Base-by-base conservation (phyloP, 2,888 invertebrate genomes). In the Drosophila tanythrix region DNA sequence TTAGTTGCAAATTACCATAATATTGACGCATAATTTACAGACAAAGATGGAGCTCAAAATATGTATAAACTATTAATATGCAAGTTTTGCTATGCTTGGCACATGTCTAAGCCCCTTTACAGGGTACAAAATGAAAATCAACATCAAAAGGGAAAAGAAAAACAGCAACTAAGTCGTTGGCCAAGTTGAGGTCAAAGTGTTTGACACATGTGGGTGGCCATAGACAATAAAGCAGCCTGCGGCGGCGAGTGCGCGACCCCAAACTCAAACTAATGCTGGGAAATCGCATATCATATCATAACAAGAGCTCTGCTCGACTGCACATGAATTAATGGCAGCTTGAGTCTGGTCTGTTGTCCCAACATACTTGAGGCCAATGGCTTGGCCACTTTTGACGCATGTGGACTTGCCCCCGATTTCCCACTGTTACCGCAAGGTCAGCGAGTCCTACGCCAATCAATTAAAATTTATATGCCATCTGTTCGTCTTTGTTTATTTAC, bases 341-440 rank as follows among this genome's bases (percentile, higher is more conserved):
- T 13, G 48, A 62, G 64, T 78, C 65, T 56, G 65, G 52, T 40
- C 53, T 38, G 65, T 70, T 74, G 65, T 74, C 70, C 63, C 57
- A 50, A 48, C 33, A 61, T 46, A 64, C 58, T 61, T 60, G 63
- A 74, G 77, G 79, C 70, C 79, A 79, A 70, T 74, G 66, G 66
- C 74, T 69, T 56, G 46, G 62, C 48, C 57, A 66, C 50, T 62
- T 50, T 50, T 55, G 55, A 64, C 43, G 74, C 70, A 60, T 57
- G 40, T 74, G 60, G 67, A 79, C 71, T 64, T 79, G 77, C 59
- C 75, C 67, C 79, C 70, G 68, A 69, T 76, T 84, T 48, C 53
- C 15, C 40, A 67, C 57, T 57, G 43, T 69, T 29, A 18, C 56
- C 27, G 70, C 82, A 82, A 83, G 83, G 83, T 83, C 73, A 66